Evolutionary conservation across 23 tunicate genomes (phyloP), one percentile per base, ranked within the genome.

Genomic region (Ciona savignyi): DNA sequence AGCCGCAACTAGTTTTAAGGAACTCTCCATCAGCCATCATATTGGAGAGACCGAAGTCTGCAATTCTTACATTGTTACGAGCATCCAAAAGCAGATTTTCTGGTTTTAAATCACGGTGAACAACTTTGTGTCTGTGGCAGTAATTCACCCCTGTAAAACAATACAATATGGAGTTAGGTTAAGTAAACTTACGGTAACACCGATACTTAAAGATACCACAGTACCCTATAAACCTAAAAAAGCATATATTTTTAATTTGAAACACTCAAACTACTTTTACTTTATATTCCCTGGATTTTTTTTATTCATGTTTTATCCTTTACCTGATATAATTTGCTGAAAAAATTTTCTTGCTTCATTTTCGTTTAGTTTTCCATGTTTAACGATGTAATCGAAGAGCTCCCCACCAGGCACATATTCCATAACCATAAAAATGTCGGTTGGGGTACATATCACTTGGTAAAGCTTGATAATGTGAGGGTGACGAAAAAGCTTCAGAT

Each of bases 331-430:
- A 63, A 95, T 95, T 63, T 95, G 99, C 62, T 95, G 99, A 69
- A 95, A 95, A 49, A 95, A 95, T 33, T 91, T 84, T 62, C 99
- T 63, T 27, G 99, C 96, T 70, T 95, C 99, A 73, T 34, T 60
- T 69, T 95, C 99, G 42, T 80, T 72, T 6, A 95, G 75, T 68
- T 89, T 89, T 72, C 99, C 99, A 78, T 95, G 85, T 42, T 80
- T 80, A 32, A 91, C 95, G 67, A 95, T 95, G 73, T 95, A 95
- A 72, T 95, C 99, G 69, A 95, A 95, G 33, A 95, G 69, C 56
- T 95, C 99, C 4, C 99, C 99, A 27, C 99, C 99, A 28, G 99
- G 93, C 0, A 95, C 99, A 80, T 95, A 95, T 84, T 95, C 99
- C 99, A 95, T 95, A 1, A 95, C 99, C 99, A 95, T 84, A 69